Evolutionary conservation across 2,113 vertebrate genomes (phyloP).

Genomic region (Halcyon malimbica): DNA sequence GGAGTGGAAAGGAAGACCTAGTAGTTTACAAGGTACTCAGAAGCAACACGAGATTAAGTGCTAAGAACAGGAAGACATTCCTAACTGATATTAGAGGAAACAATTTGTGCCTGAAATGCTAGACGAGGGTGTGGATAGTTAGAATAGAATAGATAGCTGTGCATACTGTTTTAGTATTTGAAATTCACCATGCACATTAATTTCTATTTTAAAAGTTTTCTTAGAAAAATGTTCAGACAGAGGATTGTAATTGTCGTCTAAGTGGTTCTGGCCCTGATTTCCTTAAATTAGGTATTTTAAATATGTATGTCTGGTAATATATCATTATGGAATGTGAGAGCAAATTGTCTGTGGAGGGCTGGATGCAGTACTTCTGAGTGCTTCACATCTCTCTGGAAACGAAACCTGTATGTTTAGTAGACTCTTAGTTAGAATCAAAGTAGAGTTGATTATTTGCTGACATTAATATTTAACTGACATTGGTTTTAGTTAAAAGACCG

Average conservation of each 20-base stretch:
- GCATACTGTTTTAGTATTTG: background rate
- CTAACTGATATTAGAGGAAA: background rate
- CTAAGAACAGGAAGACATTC: background rate
- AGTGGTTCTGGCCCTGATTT: background rate
- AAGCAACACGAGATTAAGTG: background rate
- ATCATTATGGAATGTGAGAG: background rate
- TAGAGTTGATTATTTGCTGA: background rate
- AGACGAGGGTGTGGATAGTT: background rate
- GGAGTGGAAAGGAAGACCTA: too few relatives aligned
- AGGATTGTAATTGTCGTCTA: background rate
- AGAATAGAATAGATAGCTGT: background rate
- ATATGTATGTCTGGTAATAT: background rate
- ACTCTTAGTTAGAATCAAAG: background rate
- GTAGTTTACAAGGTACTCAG: background rate
- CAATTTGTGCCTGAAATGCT: background rate
- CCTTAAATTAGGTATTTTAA: constrained; percentile 4
- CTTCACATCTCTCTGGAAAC: background rate
- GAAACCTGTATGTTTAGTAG: background rate
- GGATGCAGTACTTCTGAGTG: background rate
- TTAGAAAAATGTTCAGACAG: background rate
- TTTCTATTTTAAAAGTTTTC: background rate
- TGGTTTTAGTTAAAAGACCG: background rate
- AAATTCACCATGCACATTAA: background rate
- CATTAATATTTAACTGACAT: background rate
- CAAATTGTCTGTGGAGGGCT: background rate